Evolutionary conservation across 2,113 vertebrate genomes (phyloP).

Genomic region (Murina feae): DNA sequence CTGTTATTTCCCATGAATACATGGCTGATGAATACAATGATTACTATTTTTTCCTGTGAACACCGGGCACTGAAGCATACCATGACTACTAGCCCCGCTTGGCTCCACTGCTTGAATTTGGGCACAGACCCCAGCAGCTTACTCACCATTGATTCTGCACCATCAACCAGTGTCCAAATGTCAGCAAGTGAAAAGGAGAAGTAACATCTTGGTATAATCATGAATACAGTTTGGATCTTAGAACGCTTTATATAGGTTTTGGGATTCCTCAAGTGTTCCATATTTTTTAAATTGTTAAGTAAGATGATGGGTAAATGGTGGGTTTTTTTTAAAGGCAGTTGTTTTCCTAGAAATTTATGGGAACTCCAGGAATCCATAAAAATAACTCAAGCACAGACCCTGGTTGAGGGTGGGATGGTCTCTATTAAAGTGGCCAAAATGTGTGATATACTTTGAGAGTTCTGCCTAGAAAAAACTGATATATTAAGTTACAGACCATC

Average conservation of each 20-base stretch:
- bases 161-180: background rate
- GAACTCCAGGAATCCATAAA: background rate
- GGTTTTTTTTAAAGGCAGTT: background rate
- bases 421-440: background rate
- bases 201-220: background rate
- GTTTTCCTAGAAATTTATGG: background rate
- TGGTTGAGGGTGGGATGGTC: accelerated
- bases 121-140: background rate
- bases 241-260: background rate
- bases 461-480: background rate
- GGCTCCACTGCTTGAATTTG: background rate
- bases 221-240: background rate
- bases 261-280: background rate
- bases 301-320: too few species aligned
- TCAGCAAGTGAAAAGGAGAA: background rate
- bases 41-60: background rate
- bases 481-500: background rate
- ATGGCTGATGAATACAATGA: background rate
- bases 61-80: accelerated
- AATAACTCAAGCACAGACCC: background rate
- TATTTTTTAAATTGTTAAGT: background rate
- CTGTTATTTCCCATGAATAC: background rate
- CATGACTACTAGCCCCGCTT: accelerated
- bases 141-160: accelerated
- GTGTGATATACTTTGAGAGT: background rate